phyloP scores from a whole-genome alignment of 2,888 invertebrate species.

The Antheraea assamensis region DNA sequence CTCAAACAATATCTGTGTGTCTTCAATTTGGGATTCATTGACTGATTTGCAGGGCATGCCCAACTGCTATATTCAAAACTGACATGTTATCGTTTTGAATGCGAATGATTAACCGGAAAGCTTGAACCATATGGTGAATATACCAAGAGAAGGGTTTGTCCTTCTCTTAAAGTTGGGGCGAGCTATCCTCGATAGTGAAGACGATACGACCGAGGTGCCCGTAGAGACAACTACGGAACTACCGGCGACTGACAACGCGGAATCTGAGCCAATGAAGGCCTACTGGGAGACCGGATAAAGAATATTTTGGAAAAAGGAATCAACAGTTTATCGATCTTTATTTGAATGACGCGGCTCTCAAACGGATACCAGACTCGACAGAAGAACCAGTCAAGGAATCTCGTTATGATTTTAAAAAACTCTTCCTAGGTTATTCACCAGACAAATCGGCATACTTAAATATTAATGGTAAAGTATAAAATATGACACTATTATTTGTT shows the following conservation, averaged over 20 bases:
- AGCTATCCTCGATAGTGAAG: conserved; percentile 52
- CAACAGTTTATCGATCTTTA: conserved; percentile 69
- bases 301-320: conserved; percentile 56
- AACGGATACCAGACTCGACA: conserved; percentile 70
- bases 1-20: conserved; percentile 77
- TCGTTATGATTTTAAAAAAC: conserved; percentile 69
- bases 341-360: conserved; percentile 58
- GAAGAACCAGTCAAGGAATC: conserved; percentile 70
- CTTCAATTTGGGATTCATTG: conserved; percentile 80
- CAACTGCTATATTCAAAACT: conserved; percentile 68
- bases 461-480: conserved; percentile 70
- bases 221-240: conserved; percentile 31
- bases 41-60: conserved; percentile 80
- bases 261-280: conserved; percentile 68
- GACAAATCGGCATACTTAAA: conserved; percentile 59
- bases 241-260: conserved; percentile 38
- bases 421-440: conserved; percentile 60
- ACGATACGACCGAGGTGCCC: conserved; percentile 46
- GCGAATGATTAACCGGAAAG: conserved; percentile 60
- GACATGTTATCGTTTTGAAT: conserved; percentile 68
- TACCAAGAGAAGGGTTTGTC: conserved; percentile 71
- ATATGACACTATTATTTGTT: conserved; percentile 41
- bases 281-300: conserved; percentile 76
- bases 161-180: conserved; percentile 70
- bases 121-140: conserved; percentile 74